phyloP scores from a whole-genome alignment of 2,797 vertebrate species.

The Gymnothorax javanicus region DNA sequence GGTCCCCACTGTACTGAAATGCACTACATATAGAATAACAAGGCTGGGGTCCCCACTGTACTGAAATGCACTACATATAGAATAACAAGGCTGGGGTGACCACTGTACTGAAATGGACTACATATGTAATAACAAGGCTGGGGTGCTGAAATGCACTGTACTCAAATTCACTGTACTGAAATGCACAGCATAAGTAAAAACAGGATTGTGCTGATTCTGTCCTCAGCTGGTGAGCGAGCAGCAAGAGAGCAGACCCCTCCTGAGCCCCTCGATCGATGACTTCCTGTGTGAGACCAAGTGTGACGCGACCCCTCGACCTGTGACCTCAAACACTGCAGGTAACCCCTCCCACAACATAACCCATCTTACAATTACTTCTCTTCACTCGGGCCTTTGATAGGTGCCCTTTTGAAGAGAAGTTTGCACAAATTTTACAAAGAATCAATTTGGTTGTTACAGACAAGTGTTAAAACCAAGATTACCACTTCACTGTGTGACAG shows the following conservation, averaged over 20 bases:
- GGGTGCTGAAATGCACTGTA: background rate
- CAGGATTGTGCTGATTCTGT: slow-evolving; percentile 58
- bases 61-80: background rate
- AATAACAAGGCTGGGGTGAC: background rate
- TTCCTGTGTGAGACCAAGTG: slow-evolving; percentile 97
- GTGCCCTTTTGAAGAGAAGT: no score
- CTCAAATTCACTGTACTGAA: background rate
- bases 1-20: background rate
- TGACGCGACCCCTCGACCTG: slow-evolving; percentile 87
- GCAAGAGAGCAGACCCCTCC: slow-evolving; percentile 96
- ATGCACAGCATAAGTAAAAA: background rate
- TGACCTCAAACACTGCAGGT: slow-evolving; percentile 97
- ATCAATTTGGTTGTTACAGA: no score
- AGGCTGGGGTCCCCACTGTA: background rate
- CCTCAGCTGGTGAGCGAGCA: slow-evolving; percentile 97
- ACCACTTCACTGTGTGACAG: no score
- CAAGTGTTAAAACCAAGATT: no score
- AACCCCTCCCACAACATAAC: slow-evolving; percentile 46
- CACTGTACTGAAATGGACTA: background rate
- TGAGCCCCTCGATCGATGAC: slow-evolving; percentile 98
- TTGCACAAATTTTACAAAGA: no score
- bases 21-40: background rate
- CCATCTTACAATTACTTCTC: background rate
- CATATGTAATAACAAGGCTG: background rate
- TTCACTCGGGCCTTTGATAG: background rate